phyloP scores from a whole-genome alignment of 2,113 vertebrate species.

The Vulpes ferrilata region DNA sequence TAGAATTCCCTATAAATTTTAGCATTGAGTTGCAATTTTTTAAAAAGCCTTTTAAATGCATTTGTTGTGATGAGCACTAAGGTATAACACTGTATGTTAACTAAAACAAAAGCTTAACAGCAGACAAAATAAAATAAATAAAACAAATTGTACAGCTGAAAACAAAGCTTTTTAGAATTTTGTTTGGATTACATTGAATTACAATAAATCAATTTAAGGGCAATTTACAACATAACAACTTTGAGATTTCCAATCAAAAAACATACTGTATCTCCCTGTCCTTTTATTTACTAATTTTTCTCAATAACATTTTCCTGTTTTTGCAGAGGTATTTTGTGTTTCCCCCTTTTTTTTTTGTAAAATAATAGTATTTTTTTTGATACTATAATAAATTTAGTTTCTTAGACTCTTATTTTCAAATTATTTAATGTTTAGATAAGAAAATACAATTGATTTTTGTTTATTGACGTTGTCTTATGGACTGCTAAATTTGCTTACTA shows the following conservation, averaged over 20 bases:
- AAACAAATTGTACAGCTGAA: neutral
- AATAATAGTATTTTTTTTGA: neutral
- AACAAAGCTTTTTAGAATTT: neutral
- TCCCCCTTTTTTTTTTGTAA: neutral
- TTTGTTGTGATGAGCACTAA: neutral
- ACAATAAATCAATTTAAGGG: neutral
- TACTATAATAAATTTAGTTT: neutral
- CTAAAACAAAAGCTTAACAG: neutral
- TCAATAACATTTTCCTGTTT: neutral
- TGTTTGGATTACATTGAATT: neutral
- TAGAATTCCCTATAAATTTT: neutral
- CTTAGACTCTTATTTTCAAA: neutral
- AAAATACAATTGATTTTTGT: neutral
- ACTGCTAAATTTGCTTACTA: neutral
- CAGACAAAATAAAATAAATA: neutral
- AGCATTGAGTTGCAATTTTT: neutral
- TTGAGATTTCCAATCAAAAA: slow-evolving; percentile 1
- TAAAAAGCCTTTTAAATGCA: neutral
- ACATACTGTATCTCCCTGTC: neutral
- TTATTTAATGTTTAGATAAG: neutral
- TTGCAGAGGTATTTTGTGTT: neutral
- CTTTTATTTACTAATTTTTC: slow-evolving; percentile 5
- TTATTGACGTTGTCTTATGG: neutral
- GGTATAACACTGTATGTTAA: neutral
- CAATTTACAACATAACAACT: neutral